Conservation (phyloP, 2,888 invertebrate species). For the Sylvicola cinctus region DNA sequence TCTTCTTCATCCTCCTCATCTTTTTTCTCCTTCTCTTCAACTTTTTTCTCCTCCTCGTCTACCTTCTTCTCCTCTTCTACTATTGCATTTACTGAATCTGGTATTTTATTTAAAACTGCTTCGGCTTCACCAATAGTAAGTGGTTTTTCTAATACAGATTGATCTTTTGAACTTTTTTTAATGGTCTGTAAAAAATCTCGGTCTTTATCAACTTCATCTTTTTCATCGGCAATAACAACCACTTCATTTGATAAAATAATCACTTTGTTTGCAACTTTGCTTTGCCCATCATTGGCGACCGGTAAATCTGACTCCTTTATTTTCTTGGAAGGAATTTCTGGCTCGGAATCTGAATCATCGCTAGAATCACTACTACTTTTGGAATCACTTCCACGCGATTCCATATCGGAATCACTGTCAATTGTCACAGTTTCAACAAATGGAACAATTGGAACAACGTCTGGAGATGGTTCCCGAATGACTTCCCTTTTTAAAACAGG, state of each 20-base stretch:
- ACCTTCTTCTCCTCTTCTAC: neutral
- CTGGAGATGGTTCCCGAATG: slow-evolving; percentile 20
- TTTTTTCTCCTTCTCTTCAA: slow-evolving; percentile 1
- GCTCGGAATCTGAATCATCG: neutral
- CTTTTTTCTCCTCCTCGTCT: slow-evolving; percentile 2
- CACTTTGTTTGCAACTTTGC: slow-evolving; percentile 11
- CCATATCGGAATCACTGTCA: slow-evolving; percentile 24
- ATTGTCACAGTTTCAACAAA: slow-evolving; percentile 32
- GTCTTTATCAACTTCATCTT: slow-evolving; percentile 1
- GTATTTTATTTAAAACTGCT: neutral
- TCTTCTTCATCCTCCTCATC: slow-evolving; percentile 3
- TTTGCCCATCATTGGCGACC: slow-evolving; percentile 1
- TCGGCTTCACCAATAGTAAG: neutral
- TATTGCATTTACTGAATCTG: too few relatives aligned
- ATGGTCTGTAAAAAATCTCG: slow-evolving; percentile 16
- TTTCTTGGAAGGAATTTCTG: neutral
- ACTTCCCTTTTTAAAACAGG: neutral
- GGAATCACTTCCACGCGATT: slow-evolving; percentile 1
- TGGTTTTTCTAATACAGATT: neutral
- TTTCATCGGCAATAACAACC: slow-evolving; percentile 1
- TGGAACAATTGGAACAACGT: slow-evolving; percentile 21
- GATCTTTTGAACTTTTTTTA: slow-evolving; percentile 14
- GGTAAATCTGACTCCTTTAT: slow-evolving; percentile 1
- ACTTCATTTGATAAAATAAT: slow-evolving; percentile 2
- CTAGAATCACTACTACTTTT: neutral